A percentile compares a stretch with the other conserved stretches of the same genome.
Evolutionary conservation across 2,113 vertebrate genomes (phyloP).

Genomic region (Physeter macrocephalus): DNA sequence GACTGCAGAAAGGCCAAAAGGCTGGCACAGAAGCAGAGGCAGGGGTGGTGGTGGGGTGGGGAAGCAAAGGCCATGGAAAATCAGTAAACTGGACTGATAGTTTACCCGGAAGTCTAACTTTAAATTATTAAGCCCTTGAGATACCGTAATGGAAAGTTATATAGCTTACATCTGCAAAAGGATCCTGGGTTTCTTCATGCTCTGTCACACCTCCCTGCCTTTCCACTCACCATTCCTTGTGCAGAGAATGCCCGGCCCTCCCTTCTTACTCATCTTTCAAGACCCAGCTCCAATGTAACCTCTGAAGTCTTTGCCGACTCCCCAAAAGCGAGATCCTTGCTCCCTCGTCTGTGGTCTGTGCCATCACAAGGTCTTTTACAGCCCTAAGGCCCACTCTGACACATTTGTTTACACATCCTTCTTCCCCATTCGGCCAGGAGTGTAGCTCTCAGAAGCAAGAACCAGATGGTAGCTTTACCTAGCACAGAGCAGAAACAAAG

Average conservation of each 20-base stretch:
- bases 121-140: not conserved
- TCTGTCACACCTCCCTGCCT: not conserved
- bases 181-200: not conserved
- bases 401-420: not conserved
- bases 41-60: not conserved
- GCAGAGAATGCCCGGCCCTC: not conserved
- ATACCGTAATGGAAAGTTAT: not conserved
- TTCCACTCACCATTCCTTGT: not conserved
- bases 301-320: constrained; percentile 36
- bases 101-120: constrained; percentile 18
- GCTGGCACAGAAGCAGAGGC: not conserved
- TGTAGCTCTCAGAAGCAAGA: constrained; percentile 27
- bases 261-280: constrained; percentile 37
- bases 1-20: not conserved
- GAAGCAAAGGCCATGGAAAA: not conserved
- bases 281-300: constrained; percentile 6
- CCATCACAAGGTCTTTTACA: not conserved
- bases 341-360: not conserved
- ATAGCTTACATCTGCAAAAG: not conserved
- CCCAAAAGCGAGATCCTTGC: constrained; percentile 23
- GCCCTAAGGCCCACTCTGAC: not conserved
- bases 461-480: not conserved
- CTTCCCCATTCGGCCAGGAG: not conserved
- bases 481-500: not conserved
- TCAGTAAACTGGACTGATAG: not conserved